Percentiles rank a stretch among this genome's conserved stretches.
These are phyloP conservation scores for Apis laboriosa DNA, from an alignment of 1,140 invertebrate genomes.

Conservation along the genomic window DNA sequence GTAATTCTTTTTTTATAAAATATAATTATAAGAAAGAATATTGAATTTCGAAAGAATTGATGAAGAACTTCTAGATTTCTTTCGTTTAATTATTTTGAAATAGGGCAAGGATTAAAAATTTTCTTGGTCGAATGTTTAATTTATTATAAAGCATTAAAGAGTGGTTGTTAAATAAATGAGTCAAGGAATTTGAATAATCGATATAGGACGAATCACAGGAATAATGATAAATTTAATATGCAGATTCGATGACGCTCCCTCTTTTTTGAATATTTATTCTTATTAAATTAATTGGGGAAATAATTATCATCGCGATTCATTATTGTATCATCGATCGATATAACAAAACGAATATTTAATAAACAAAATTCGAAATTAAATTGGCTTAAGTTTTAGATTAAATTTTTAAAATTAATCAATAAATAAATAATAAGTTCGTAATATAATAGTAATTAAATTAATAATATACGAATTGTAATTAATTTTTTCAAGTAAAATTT, in stretches of 20 bases:
- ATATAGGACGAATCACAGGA: not conserved
- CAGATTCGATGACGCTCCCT: not conserved
- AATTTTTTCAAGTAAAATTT: too few species aligned
- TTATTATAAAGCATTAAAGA: not conserved
- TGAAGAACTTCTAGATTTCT: too few species aligned
- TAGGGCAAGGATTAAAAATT: too few species aligned
- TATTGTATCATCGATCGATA: not conserved
- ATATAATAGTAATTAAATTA: too few species aligned
- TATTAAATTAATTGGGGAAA: not conserved
- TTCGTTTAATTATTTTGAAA: too few species aligned
- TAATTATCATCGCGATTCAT: not conserved
- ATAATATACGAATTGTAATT: too few species aligned
- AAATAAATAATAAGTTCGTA: too few species aligned
- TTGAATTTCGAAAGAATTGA: too few species aligned
- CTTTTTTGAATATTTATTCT: not conserved
- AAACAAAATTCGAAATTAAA: not conserved
- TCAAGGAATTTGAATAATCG: not conserved
- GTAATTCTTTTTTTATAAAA: too few species aligned
- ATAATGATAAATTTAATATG: not conserved
- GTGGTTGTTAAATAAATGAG: not conserved
- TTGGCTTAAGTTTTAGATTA: too few species aligned
- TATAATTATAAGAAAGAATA: too few species aligned
- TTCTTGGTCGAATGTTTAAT: not conserved
- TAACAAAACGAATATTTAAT: not conserved
- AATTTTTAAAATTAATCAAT: too few species aligned